Evolutionary conservation across 2,888 invertebrate genomes (phyloP), one percentile per base, ranked within the genome.

Genomic region (Agrotis ipsilon): DNA sequence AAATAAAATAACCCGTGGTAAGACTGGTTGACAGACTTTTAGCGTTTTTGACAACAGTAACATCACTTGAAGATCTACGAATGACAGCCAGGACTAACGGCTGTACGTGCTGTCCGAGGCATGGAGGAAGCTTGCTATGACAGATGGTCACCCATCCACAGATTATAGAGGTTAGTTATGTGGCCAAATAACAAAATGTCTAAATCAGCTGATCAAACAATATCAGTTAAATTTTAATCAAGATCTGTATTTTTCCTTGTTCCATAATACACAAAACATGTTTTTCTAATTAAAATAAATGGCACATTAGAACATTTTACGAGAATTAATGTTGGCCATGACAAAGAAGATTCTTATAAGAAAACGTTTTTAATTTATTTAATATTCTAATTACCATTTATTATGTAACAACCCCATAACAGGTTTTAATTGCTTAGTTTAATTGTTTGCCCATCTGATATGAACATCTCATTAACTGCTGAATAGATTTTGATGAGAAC

Each of bases 311-410:
- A 39, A 39, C 9, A 39, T 18, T 19, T 72, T 58, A 39, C 16
- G 6, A n/a, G 27, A 21, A 5, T 0, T 27, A 21, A 21, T 43
- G 1, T 18, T 46, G 21, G 14, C 32, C 11, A 24, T 11, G 14
- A 49, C 27, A 24, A 62, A 49, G 18, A 61, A 69, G 77, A 70
- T 51, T 70, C 74, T 13, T 62, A 77, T 62, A 43, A 32, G 77
- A 74, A 49, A 14, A 43, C 2, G 14, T 13, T 49, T 6, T 19
- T 16, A 43, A 49, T 49, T 39, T 24, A 18, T 75, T 68, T 51
- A 18, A 45, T 39, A 52, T 49, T 19, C 3, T 51, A 3, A 45
- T 32, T 52, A n/a, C 16, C 19, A 58, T 52, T 19, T 60, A 14
- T 64, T 71, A 75, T 46, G 46, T 64, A 63, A 63, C 51, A 46